A percentile compares a stretch with the other conserved stretches of the same genome.
Conservation (phyloP, 2,113 vertebrate species). For the Empidonax traillii region DNA sequence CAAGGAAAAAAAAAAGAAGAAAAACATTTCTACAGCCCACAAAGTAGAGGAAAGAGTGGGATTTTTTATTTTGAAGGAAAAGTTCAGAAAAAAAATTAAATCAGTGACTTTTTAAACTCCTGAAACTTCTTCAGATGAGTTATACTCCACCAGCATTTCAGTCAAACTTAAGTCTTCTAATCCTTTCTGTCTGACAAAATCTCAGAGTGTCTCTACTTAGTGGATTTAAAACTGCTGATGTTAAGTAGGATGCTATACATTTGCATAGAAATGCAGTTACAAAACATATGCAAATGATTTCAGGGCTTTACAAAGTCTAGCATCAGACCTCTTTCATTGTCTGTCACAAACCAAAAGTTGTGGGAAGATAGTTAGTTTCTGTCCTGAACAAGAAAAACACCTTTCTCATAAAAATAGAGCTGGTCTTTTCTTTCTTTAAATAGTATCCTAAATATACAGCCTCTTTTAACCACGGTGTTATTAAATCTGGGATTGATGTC, state of each 20-base stretch:
- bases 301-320: neutral
- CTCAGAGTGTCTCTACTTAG: slow-evolving; percentile 25
- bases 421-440: neutral
- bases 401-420: neutral
- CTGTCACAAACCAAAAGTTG: neutral
- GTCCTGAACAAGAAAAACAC: neutral
- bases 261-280: slow-evolving; percentile 55
- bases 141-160: neutral
- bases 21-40: neutral
- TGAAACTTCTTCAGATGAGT: neutral
- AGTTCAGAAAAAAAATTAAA: neutral
- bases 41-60: neutral
- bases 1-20: neutral
- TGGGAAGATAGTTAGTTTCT: neutral
- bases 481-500: slow-evolving; percentile 16
- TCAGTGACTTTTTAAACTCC: neutral
- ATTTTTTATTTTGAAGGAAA: neutral
- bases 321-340: neutral
- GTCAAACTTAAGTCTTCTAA: slow-evolving; percentile 41
- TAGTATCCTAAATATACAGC: neutral
- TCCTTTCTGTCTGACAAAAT: slow-evolving; percentile 25
- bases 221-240: slow-evolving; percentile 36
- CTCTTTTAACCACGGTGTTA: neutral
- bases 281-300: slow-evolving; percentile 58
- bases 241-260: slow-evolving; percentile 2